Base-by-base conservation (phyloP, 2,797 vertebrate species). In the Galago senegalensis region DNA sequence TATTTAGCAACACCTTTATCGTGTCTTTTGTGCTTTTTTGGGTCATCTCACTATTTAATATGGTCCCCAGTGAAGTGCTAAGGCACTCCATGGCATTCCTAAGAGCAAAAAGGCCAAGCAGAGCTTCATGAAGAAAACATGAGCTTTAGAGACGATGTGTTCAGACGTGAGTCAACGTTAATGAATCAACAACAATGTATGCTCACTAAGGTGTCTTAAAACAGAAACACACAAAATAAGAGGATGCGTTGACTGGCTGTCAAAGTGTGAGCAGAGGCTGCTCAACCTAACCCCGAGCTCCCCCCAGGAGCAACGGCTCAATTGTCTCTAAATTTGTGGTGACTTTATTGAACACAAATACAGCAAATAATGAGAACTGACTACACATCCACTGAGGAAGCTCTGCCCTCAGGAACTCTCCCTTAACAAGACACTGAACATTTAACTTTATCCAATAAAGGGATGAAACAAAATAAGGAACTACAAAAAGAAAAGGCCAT, bases 211-310 rank as follows among this genome's bases (percentile, higher is more conserved):
- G 40, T 4, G 6, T 56, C 93, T 53, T 43, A 12, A 63, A 43
- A 76, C 34, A n/a, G 86, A 16, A 46, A 1, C 7, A n/a, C 18
- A 5, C 3, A 6, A 29, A 65, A 23, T 2, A 1, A 76, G 46
- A 29, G 3, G 3, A 17, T 1, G 2, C 21, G 4, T 1, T 18
- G 70, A 18, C 16, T 29, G 25, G 13, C 0, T 0, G 25, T 17
- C 0, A 25, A 23, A n/a, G 34, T 5, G 5, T 21, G n/a, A 61
- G 18, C 69, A 8, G n/a, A 17, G 12, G 25, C 8, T 34, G 2
- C 9, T 0, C 79, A 34, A 40, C 2, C 61, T 46, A 60, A 31
- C 8, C 12, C 29, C 14, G 1, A 2, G 29, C 0, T 5, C 3
- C 20, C 34, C 46, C 61, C 29, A 4, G 0, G 0, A 81, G 49